Percentiles rank a stretch among this genome's conserved stretches.
phyloP scores from a whole-genome alignment of 2,888 invertebrate genomes.

The Eledona agricola region DNA sequence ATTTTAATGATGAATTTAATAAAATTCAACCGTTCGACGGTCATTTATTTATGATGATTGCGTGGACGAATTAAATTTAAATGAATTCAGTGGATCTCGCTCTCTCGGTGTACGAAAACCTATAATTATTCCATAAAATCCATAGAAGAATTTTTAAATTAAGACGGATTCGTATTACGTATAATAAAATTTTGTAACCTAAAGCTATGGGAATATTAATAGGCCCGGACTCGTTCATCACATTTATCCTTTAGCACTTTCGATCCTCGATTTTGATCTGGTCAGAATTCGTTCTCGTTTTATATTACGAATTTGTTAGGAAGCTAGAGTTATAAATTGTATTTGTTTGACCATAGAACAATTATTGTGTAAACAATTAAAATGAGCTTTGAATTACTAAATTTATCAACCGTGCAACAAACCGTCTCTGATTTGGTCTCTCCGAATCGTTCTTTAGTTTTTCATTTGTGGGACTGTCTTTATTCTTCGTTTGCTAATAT shows the following conservation, averaged over 20 bases:
- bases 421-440: too few species aligned
- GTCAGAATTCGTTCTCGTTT: background rate
- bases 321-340: too few species aligned
- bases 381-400: too few species aligned
- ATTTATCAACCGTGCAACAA: too few species aligned
- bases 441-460: too few species aligned
- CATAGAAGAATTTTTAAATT: slow-evolving; percentile 31
- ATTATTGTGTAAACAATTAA: too few species aligned
- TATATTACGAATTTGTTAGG: too few species aligned
- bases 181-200: slow-evolving; percentile 19
- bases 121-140: slow-evolving; percentile 25
- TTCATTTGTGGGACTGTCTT: too few species aligned
- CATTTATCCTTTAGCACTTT: too few species aligned
- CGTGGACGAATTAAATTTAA: slow-evolving; percentile 22
- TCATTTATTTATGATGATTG: slow-evolving; percentile 25
- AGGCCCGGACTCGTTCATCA: slow-evolving; percentile 16
- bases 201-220: slow-evolving; percentile 24
- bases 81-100: slow-evolving; percentile 20
- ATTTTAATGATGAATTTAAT: slow-evolving; percentile 23
- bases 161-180: slow-evolving; percentile 24
- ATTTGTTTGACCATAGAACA: too few species aligned
- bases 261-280: too few species aligned
- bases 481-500: too few species aligned
- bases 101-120: slow-evolving; percentile 11
- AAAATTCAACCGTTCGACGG: slow-evolving; percentile 13